A percentile compares a stretch with the other conserved stretches of the same genome.
These are phyloP conservation scores for Chanos chanos DNA, from an alignment of 2,797 vertebrate genomes.

Conservation along the genomic window DNA sequence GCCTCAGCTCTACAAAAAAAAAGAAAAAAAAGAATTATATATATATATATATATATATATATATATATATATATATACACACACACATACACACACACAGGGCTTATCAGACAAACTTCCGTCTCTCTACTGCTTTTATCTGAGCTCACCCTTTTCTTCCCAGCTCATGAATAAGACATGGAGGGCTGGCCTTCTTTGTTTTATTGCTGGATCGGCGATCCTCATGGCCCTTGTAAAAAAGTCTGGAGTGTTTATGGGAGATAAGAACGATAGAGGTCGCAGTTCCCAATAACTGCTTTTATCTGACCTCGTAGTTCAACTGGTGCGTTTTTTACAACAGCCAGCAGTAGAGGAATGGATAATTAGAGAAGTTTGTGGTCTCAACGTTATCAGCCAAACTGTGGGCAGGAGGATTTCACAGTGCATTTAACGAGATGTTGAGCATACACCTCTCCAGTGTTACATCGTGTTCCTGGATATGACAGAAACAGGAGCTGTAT, in stretches of 20 bases:
- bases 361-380: conserved; percentile 68
- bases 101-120: conserved; percentile 31
- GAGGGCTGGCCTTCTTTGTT: conserved; percentile 52
- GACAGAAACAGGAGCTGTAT: too few relatives aligned
- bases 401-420: too few relatives aligned
- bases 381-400: too few relatives aligned
- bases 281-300: conserved; percentile 70
- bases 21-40: neutral
- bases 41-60: too few relatives aligned
- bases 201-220: conserved; percentile 52
- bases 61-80: too few relatives aligned
- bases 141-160: conserved; percentile 49
- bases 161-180: conserved; percentile 72
- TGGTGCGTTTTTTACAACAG: conserved; percentile 57
- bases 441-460: too few relatives aligned
- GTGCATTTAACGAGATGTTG: too few relatives aligned
- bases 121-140: conserved; percentile 57
- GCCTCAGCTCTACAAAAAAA: too few relatives aligned
- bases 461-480: too few relatives aligned
- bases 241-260: conserved; percentile 73
- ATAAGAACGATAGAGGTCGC: conserved; percentile 69
- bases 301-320: conserved; percentile 59
- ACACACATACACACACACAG: conserved; percentile 20
- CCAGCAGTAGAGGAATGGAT: conserved; percentile 66
- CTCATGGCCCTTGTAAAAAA: conserved; percentile 64